Evolutionary conservation across 2,797 vertebrate genomes (phyloP), one percentile per base, ranked within the genome.

Genomic region (Phataginus tetradactyla): DNA sequence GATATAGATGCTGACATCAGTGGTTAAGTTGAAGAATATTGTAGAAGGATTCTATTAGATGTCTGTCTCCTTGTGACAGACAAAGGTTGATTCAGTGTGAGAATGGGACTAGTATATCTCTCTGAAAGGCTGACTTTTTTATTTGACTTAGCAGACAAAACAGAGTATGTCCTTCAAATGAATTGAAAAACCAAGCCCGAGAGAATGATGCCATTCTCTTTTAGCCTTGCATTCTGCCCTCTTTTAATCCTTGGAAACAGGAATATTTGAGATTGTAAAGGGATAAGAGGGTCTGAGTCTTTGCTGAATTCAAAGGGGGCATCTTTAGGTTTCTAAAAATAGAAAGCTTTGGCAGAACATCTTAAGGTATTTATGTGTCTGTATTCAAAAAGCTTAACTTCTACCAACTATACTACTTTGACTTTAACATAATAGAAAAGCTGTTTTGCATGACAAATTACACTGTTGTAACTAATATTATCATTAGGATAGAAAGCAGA

Each of bases 381-480:
- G 12, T 37, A 53, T 95, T 89, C 15, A 66, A 80, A 87, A 90
- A 0, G 95, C 72, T 55, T 91, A 85, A 96, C 7, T 21, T 77
- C 79, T 80, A n/a, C 57, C 32, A 79, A 69, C 84, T 29, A 12
- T 3, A 92, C 3, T 86, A 93, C 66, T 42, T 96, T 88, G 51
- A 89, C 29, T 96, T 87, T 42, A 87, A 55, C 86, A 27, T 94
- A 91, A 88, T 32, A 86, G 45, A 92, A 94, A 92, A 96, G 94
- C 75, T 98, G 63, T 93, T 98, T 97, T 97, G 78, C 91, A 90
- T 96, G 96, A 98, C 37, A 96, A 96, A 98, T 98, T 97, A 89
- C 18, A 91, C 34, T 87, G 91, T 91, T 97, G 88, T 23, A 96
- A 86, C 59, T 61, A 90, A 69, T 95, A 53, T 96, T 98, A 86